These are phyloP conservation scores for Hybos culiciformis DNA, from an alignment of 2,888 invertebrate species.

Conservation along the genomic window DNA sequence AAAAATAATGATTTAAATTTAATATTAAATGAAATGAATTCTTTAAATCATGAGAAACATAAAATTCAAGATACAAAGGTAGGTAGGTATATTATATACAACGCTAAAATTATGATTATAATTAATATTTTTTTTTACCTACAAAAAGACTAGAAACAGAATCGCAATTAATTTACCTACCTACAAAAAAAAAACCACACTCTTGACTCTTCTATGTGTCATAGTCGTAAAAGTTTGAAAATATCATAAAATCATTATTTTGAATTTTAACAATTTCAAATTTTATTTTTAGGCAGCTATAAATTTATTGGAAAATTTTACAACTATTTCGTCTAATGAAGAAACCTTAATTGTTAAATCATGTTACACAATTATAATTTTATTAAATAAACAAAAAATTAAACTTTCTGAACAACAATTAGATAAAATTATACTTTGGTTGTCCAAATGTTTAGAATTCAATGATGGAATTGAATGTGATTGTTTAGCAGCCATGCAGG, in stretches of 20 bases:
- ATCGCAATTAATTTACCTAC: too few relatives aligned
- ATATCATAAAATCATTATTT: too few relatives aligned
- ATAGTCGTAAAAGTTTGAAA: too few relatives aligned
- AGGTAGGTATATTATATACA: too few relatives aligned
- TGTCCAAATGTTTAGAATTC: slow-evolving; percentile 34
- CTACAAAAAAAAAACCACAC: too few relatives aligned
- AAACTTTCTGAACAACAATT: slow-evolving; percentile 30
- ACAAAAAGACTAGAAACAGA: too few relatives aligned
- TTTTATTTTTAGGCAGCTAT: slow-evolving; percentile 13
- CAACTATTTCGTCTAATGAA: slow-evolving; percentile 34
- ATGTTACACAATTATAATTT: slow-evolving; percentile 42
- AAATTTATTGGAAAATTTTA: slow-evolving; percentile 17
- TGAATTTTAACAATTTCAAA: too few relatives aligned
- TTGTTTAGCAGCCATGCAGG: slow-evolving; percentile 16
- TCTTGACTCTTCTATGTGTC: too few relatives aligned
- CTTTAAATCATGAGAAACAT: too few relatives aligned
- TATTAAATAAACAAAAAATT: slow-evolving; percentile 42
- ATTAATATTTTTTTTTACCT: slow-evolving; percentile 2
- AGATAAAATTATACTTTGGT: slow-evolving; percentile 36
- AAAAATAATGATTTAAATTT: too few relatives aligned
- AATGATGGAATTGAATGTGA: slow-evolving; percentile 17
- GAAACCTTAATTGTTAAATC: slow-evolving; percentile 42
- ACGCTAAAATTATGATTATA: not conserved
- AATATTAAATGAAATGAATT: too few relatives aligned
- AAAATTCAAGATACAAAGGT: too few relatives aligned